Evolutionary conservation across 2,113 vertebrate species (phyloP), one percentile per base, ranked within the genome.

Genomic region (Microcebus griseorufus): DNA sequence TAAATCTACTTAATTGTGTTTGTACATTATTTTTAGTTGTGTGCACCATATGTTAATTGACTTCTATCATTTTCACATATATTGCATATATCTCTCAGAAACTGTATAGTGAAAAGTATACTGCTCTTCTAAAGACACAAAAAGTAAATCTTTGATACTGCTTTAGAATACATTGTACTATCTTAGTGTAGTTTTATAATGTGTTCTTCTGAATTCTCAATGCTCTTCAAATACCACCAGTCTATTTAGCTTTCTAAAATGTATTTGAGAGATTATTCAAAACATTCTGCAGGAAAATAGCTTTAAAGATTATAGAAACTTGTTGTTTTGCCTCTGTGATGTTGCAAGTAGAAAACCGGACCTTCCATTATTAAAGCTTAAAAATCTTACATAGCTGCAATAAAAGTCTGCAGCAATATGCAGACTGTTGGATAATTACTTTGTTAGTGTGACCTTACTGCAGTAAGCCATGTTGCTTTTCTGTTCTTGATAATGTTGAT

Each of bases 221-320:
- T 51, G 20, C 39, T 37, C 42, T 94, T 39, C 69, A 89, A 92
- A 83, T 84, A 60, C 5, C 51, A 82, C n/a, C n/a, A 64, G 78
- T 75, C 84, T n/a, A 27, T 29, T 64, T 69, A 92, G 58, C 27
- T 82, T 81, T 37, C 37, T 72, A 18, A 92, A 72, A 67, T 58
- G 73, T 79, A 76, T 70, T 97, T 95, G 88, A 62, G 45, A 97
- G 9, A 95, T 94, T 82, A 72, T 93, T 96, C 70, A 80, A 84
- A 87, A 93, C 7, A 79, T 60, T 93, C 72, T 39, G 3, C 39
- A 72, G 76, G 25, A 93, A 86, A 92, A 20, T 72, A 58, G n/a
- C 65, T 94, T 85, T 92, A 85, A 34, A 53, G 22, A 81, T 55
- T 64, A 78, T 88, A 94, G 80, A 76, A 76, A 82, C 70, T 22